Evolutionary conservation across 1,140 invertebrate species (phyloP).

Genomic region (Drosophila mayri): DNA sequence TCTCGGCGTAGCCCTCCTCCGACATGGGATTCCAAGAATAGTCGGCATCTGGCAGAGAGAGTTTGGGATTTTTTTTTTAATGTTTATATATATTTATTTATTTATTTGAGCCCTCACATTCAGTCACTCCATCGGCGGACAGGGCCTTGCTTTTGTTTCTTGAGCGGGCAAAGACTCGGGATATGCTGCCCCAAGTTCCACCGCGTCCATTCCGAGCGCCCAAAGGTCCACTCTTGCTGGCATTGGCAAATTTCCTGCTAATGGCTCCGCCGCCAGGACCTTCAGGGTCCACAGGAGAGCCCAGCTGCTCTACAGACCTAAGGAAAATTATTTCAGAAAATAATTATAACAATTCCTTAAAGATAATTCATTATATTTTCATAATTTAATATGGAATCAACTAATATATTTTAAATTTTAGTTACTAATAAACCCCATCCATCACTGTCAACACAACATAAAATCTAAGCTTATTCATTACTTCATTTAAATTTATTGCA

Average conservation of each 20-base stretch:
- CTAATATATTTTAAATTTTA: background rate
- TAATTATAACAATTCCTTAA: background rate
- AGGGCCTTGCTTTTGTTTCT: slow-evolving; percentile 91
- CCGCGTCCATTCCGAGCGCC: slow-evolving; percentile 87
- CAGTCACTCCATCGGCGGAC: slow-evolving; percentile 84
- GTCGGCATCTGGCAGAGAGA: slow-evolving; percentile 51
- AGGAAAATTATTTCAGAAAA: background rate
- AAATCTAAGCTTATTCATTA: slow-evolving; percentile 13
- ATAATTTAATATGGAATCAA: background rate
- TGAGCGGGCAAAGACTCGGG: slow-evolving; percentile 93
- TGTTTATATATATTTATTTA: background rate
- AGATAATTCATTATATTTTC: background rate
- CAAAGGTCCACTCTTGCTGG: slow-evolving; percentile 81
- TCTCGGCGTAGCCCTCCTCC: slow-evolving; percentile 93
- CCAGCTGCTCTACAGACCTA: slow-evolving; percentile 90
- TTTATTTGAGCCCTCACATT: slow-evolving; percentile 67
- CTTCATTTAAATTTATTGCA: background rate
- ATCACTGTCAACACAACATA: background rate
- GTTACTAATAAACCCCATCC: background rate
- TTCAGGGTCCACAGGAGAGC: slow-evolving; percentile 86
- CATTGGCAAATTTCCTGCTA: slow-evolving; percentile 82
- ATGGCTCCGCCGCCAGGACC: slow-evolving; percentile 85
- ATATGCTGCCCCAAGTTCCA: slow-evolving; percentile 92
- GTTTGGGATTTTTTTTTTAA: background rate
- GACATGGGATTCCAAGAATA: slow-evolving; percentile 91